These are phyloP conservation scores for Latrodectus hesperus DNA, from an alignment of 2,888 invertebrate species.

Conservation along the genomic window DNA sequence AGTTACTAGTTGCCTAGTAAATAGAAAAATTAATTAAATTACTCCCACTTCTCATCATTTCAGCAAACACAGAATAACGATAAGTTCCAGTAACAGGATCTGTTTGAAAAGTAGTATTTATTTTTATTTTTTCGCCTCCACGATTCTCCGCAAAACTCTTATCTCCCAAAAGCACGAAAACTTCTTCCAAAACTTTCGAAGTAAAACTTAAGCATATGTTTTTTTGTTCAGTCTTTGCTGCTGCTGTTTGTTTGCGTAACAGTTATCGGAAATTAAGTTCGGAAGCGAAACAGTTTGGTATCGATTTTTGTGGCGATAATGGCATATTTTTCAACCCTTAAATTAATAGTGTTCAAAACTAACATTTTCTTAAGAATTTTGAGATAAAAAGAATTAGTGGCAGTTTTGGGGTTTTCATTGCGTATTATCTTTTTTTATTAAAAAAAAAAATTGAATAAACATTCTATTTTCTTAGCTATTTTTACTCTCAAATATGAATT, in stretches of 20 bases:
- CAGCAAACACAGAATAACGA: background rate
- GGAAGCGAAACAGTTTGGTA: conserved; percentile 28
- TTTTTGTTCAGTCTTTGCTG: background rate
- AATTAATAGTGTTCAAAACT: conserved; percentile 11
- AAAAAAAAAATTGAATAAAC: too few species aligned
- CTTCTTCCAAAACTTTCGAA: conserved; percentile 15
- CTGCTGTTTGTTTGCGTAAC: conserved; percentile 20
- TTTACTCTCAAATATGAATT: too few species aligned
- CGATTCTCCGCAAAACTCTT: background rate
- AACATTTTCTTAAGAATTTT: conserved; percentile 7
- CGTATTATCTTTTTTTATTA: too few species aligned
- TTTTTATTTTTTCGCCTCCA: background rate
- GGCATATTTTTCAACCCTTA: conserved; percentile 30
- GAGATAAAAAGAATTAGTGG: too few species aligned
- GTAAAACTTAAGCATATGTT: background rate
- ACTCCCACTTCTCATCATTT: background rate
- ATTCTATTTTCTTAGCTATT: too few species aligned
- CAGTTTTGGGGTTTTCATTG: too few species aligned
- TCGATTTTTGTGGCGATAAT: conserved; percentile 36
- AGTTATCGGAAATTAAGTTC: conserved; percentile 48
- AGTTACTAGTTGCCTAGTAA: background rate
- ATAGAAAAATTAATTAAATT: conserved; percentile 3
- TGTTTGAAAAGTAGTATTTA: background rate
- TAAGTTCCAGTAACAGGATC: background rate
- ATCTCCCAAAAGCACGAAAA: conserved; percentile 27